A percentile compares a stretch with the other conserved stretches of the same genome.
Evolutionary conservation across 2,888 invertebrate species (phyloP).

Genomic region (Coleophora flavipennella): DNA sequence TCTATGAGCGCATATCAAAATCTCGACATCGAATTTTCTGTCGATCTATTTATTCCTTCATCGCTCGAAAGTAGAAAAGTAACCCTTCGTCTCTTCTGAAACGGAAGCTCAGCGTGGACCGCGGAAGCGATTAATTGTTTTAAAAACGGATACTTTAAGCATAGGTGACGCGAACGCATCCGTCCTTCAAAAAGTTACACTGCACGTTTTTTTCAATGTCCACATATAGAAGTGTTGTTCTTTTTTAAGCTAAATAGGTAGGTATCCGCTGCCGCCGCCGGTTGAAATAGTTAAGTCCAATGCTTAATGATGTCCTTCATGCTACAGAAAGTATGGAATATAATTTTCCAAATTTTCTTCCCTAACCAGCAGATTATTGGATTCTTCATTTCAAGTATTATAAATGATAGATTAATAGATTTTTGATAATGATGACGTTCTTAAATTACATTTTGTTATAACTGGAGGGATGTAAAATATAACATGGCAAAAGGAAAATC

Average conservation of each 20-base stretch:
- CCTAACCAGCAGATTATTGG: too few relatives aligned
- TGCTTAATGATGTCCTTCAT: conserved; percentile 51
- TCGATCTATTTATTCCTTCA: too few relatives aligned
- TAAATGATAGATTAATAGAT: too few relatives aligned
- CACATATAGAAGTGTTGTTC: conserved; percentile 21
- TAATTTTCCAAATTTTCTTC: too few relatives aligned
- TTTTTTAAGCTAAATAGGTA: conserved; percentile 24
- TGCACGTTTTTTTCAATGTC: conserved; percentile 30
- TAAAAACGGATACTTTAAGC: conserved; percentile 39
- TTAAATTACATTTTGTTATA: too few relatives aligned
- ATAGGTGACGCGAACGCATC: conserved; percentile 38
- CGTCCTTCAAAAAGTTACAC: conserved; percentile 20
- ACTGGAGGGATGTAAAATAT: too few relatives aligned
- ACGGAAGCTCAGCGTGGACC: conserved; percentile 22
- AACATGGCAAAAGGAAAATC: too few relatives aligned
- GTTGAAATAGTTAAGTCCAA: conserved; percentile 31
- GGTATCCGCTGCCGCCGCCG: conserved; percentile 22
- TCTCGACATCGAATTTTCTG: too few relatives aligned
- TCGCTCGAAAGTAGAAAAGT: too few relatives aligned
- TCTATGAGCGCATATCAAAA: too few relatives aligned
- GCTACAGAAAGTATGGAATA: conserved; percentile 23
- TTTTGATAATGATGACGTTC: too few relatives aligned
- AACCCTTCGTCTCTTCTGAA: neutral
- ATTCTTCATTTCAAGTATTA: too few relatives aligned
- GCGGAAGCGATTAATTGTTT: conserved; percentile 54